phyloP scores from a whole-genome alignment of 2,113 vertebrate species.

The Nanorana parkeri region DNA sequence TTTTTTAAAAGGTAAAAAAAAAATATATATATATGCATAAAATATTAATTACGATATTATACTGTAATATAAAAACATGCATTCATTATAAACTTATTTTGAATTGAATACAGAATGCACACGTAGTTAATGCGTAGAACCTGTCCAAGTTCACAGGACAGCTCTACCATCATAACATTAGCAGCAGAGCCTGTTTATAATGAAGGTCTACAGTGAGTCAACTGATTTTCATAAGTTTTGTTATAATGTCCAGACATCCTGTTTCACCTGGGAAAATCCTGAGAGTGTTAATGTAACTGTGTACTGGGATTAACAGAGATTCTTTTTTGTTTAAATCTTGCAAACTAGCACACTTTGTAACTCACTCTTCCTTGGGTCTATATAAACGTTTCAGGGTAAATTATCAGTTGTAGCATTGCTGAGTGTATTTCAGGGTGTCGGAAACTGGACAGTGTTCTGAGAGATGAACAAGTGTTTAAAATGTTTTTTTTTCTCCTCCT shows the following conservation, averaged over 20 bases:
- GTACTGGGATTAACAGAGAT: conserved; percentile 47
- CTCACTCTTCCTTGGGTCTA: conserved; percentile 34
- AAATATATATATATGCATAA: too few species aligned
- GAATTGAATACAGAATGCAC: too few species aligned
- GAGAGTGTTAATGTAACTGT: conserved; percentile 51
- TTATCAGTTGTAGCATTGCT: conserved; percentile 33
- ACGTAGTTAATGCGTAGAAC: background rate
- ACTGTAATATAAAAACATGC: too few species aligned
- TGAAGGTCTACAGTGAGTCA: background rate
- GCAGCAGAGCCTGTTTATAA: background rate
- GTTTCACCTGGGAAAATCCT: conserved; percentile 57
- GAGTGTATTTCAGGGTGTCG: background rate
- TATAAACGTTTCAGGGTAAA: conserved; percentile 37
- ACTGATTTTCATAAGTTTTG: background rate
- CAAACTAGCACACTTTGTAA: conserved; percentile 33
- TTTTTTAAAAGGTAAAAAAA: too few species aligned
- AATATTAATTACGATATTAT: too few species aligned
- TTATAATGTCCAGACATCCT: conserved; percentile 56
- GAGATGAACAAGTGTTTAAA: conserved; percentile 5
- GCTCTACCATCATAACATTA: background rate
- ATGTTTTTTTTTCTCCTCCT: background rate
- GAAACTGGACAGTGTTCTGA: conserved; percentile 24
- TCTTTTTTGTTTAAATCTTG: conserved; percentile 40
- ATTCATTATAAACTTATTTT: too few species aligned
- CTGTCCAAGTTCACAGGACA: background rate